Evolutionary conservation across 37 sponge, comb jelly and placozoan genomes (phyloP).

Genomic region (Lycopodina hypogea): DNA sequence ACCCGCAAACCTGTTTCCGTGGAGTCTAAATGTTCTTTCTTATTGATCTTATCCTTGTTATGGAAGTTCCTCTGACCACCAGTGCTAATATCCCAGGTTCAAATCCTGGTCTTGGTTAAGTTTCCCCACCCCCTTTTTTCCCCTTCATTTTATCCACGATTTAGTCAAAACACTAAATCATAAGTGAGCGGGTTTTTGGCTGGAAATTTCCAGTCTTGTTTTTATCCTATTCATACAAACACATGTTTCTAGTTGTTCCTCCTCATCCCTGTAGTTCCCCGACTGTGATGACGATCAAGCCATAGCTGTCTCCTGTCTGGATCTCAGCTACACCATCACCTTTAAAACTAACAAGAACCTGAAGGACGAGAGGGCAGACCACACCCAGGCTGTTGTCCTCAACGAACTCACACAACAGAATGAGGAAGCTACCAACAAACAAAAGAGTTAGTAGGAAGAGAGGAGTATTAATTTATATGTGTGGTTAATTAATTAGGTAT

Average conservation of each 20-base stretch:
- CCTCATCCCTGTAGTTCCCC: constrained; percentile 47
- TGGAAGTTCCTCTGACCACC: no score
- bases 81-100: no score
- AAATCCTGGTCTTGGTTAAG: no score
- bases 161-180: no score
- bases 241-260: no score
- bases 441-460: not conserved
- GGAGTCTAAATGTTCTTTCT: no score
- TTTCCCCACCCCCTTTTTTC: not conserved
- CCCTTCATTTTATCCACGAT: not conserved
- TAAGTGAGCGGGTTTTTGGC: no score
- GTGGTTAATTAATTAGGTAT: not conserved
- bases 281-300: constrained; percentile 32
- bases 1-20: no score
- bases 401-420: constrained; percentile 19
- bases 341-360: constrained; percentile 12
- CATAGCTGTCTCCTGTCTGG: constrained; percentile 47
- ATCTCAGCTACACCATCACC: constrained; percentile 40
- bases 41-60: no score
- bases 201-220: no score
- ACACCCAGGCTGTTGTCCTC: constrained; percentile 19
- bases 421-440: not conserved
- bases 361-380: constrained; percentile 44
- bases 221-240: no score
- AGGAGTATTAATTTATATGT: no score